Percentiles rank a stretch among this genome's conserved stretches.
Evolutionary conservation across 2,797 vertebrate species (phyloP).

Genomic region (Centroberyx gerrardi): DNA sequence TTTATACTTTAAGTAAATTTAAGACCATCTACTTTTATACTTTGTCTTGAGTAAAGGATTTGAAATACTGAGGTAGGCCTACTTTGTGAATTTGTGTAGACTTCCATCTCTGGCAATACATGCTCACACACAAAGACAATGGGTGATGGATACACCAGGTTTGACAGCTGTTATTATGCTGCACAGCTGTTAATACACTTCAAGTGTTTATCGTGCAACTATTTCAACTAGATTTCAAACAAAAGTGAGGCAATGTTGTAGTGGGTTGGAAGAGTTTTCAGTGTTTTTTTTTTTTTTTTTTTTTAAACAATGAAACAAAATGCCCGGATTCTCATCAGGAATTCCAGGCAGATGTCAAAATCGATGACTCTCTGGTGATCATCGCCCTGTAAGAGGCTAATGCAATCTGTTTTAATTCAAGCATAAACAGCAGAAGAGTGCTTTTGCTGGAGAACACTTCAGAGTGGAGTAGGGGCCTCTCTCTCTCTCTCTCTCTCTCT

Average conservation of each 20-base stretch:
- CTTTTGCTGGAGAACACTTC: slow-evolving; percentile 60
- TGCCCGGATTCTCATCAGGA: slow-evolving; percentile 34
- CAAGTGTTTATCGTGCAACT: slow-evolving; percentile 1
- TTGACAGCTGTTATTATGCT: neutral
- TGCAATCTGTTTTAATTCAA: slow-evolving; percentile 52
- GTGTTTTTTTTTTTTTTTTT: neutral
- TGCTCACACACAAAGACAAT: neutral
- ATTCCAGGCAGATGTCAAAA: slow-evolving; percentile 31
- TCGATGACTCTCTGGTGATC: slow-evolving; percentile 23
- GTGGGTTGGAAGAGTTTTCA: slow-evolving; percentile 3
- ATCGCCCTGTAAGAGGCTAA: slow-evolving; percentile 34
- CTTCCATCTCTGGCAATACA: too few species aligned
- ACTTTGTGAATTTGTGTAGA: too few species aligned
- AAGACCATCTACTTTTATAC: too few species aligned
- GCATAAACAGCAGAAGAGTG: slow-evolving; percentile 42
- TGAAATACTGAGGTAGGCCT: too few species aligned
- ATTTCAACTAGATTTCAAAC: slow-evolving; percentile 24
- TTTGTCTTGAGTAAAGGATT: too few species aligned
- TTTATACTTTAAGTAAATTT: too few species aligned
- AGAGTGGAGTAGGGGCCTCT: slow-evolving; percentile 40
- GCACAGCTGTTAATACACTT: neutral
- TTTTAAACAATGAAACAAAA: slow-evolving; percentile 33
- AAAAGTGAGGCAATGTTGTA: neutral
- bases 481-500: slow-evolving; percentile 1
- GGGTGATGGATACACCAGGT: neutral